phyloP scores from a whole-genome alignment of 2,888 invertebrate species.

The Octodonta nipae region DNA sequence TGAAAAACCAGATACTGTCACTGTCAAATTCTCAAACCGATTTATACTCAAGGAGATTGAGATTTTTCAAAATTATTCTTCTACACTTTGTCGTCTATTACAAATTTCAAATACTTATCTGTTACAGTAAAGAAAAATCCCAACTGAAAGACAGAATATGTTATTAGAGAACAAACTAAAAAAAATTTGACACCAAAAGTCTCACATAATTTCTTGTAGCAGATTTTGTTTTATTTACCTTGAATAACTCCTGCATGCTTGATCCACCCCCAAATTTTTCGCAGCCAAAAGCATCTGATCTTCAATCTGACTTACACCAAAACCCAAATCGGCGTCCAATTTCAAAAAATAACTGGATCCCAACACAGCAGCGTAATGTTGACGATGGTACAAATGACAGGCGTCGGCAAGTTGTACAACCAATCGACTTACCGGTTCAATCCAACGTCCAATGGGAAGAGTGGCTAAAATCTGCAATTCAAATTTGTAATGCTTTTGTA shows the following conservation, averaged over 20 bases:
- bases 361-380: conserved; percentile 64
- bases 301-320: conserved; percentile 63
- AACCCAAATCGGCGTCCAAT: conserved; percentile 56
- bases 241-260: conserved; percentile 67
- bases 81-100: no score
- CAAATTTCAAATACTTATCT: no score
- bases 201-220: no score
- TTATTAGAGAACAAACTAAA: no score
- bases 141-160: no score
- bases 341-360: conserved; percentile 35
- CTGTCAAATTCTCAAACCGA: no score
- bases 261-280: conserved; percentile 65
- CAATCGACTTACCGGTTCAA: conserved; percentile 62
- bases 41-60: no score
- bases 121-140: no score
- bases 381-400: conserved; percentile 64
- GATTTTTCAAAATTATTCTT: no score
- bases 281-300: conserved; percentile 68
- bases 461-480: conserved; percentile 50
- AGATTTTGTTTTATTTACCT: conserved; percentile 8
- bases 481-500: no score
- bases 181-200: no score
- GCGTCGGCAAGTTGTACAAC: conserved; percentile 69
- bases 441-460: conserved; percentile 68
- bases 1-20: no score